These are phyloP conservation scores for Pteruthius melanotis DNA, from an alignment of 2,113 vertebrate species.

Conservation along the genomic window DNA sequence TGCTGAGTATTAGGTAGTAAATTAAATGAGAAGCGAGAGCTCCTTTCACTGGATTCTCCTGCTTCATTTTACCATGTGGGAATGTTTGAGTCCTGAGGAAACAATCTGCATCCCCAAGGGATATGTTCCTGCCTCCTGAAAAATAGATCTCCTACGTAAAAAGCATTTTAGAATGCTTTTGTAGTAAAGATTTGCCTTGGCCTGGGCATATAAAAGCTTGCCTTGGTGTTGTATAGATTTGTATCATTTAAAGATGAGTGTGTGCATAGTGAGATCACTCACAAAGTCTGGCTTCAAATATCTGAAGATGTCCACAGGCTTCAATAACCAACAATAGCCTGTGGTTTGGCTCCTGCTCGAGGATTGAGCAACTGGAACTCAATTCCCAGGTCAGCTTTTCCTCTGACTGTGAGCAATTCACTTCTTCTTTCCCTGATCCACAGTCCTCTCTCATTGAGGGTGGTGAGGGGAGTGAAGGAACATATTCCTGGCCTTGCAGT, in stretches of 20 bases:
- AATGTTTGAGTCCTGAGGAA: constrained; percentile 42
- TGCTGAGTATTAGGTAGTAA: constrained; percentile 54
- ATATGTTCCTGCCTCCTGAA: neutral
- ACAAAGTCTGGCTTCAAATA: constrained; percentile 4
- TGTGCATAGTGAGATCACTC: neutral
- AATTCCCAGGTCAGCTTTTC: neutral
- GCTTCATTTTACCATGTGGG: constrained; percentile 34
- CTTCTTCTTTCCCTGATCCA: neutral
- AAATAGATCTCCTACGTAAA: neutral
- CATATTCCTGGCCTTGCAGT: neutral
- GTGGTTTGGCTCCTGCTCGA: neutral
- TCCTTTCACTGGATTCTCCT: constrained; percentile 34
- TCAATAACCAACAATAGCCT: neutral
- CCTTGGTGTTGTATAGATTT: neutral
- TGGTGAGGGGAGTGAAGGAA: neutral
- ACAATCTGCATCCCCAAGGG: constrained; percentile 13
- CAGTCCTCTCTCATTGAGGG: neutral
- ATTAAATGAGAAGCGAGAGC: constrained; percentile 42
- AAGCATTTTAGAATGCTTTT: neutral
- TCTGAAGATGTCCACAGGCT: neutral
- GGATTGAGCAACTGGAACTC: neutral
- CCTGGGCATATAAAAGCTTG: neutral
- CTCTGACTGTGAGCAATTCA: neutral
- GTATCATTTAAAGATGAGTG: neutral
- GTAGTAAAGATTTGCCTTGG: neutral